Evolutionary conservation across 2,888 invertebrate genomes (phyloP), one percentile per base, ranked within the genome.

Genomic region (Cepaea hortensis): DNA sequence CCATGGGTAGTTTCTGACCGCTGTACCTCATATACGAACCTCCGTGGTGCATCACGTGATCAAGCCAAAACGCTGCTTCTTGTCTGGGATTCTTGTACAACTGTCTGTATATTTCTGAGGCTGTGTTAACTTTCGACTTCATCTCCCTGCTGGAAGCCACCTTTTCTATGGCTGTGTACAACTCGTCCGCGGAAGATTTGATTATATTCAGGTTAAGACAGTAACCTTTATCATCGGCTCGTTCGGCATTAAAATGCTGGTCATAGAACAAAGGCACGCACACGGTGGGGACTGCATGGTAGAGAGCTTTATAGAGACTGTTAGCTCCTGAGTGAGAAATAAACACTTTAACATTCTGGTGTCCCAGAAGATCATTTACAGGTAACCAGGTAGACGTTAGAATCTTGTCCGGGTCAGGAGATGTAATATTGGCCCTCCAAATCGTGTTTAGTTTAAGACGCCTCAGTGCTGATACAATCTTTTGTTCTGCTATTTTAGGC

Each of bases 261-360:
- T 73, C 73, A 73, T 35, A 73, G 73, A 35, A 73, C 4, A 73
- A 1, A 9, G 92, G 90, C 7, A 90, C 76, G 62, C 89, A 88
- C 0, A 92, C 73, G 77, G 91, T 89, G 0, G 92, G 92, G n/a
- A 91, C 90, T 6, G 85, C 91, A 73, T 91, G 90, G 84, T 90
- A 91, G 5, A 92, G 85, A 3, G 88, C 89, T 85, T 92, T 91
- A 85, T 88, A 91, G 62, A 90, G 88, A 46, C 91, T 88, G 79
- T 90, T 90, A 50, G 87, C 89, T 18, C 91, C 91, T 70, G 90
- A 91, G 82, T 92, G 91, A 13, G 35, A 46, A 13, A 73, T 35
- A 3, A 73, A 73, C 23, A 73, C 73, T 73, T 73, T 73, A 13
- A 73, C 73, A 13, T 35, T 73, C 35, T 73, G 23, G 73, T 73